Evolutionary conservation across 2,888 invertebrate species (phyloP).

Genomic region (Tenodera sinensis): DNA sequence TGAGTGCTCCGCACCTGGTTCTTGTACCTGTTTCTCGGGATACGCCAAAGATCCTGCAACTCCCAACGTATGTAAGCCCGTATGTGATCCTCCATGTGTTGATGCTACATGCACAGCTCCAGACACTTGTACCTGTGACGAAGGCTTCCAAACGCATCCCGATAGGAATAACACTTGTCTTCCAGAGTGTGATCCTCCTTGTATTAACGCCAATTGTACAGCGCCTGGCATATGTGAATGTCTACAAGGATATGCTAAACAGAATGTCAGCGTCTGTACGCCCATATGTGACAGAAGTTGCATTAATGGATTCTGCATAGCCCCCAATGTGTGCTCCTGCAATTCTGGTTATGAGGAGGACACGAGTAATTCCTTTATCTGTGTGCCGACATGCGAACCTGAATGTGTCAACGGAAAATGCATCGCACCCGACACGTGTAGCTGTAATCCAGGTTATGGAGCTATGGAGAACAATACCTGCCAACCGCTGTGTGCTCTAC

Average conservation of each 20-base stretch:
- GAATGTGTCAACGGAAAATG: not conserved
- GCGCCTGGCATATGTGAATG: constrained; percentile 34
- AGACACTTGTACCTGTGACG: not conserved
- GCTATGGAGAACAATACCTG: too few species aligned
- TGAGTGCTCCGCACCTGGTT: not conserved
- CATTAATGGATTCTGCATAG: not conserved
- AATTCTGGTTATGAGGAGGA: not conserved
- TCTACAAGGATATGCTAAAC: not conserved
- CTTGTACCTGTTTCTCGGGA: not conserved
- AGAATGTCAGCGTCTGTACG: not conserved
- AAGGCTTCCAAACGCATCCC: not conserved
- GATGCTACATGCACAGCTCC: not conserved
- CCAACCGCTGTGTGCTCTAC: too few species aligned
- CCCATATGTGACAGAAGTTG: not conserved
- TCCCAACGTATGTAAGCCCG: not conserved
- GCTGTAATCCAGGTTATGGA: not conserved
- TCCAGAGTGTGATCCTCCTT: constrained; percentile 45
- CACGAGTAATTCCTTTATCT: not conserved
- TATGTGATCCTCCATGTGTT: not conserved
- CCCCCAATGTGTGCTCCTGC: not conserved
- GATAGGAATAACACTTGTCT: not conserved
- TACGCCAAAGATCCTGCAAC: not conserved
- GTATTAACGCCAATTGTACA: constrained; percentile 49
- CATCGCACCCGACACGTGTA: not conserved
- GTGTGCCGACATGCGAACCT: too few species aligned